Evolutionary conservation across 2,888 invertebrate genomes (phyloP).

Genomic region (Tetragnatha montana): DNA sequence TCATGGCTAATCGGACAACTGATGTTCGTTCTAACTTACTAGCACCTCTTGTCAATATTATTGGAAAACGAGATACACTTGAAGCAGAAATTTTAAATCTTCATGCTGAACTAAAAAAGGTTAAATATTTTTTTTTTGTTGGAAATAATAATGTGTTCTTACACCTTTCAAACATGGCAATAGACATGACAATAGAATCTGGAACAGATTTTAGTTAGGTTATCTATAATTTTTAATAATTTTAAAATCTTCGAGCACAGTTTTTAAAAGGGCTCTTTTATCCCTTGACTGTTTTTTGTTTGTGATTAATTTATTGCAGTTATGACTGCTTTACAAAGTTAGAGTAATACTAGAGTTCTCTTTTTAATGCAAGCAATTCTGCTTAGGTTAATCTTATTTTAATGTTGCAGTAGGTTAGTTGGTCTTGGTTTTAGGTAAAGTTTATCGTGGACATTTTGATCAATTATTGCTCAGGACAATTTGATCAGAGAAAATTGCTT

Average conservation of each 20-base stretch:
- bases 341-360: no score
- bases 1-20: conserved; percentile 18
- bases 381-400: no score
- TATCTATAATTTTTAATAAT: background rate
- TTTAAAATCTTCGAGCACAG: background rate
- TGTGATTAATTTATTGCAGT: no score
- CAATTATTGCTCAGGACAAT: no score
- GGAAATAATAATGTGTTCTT: no score
- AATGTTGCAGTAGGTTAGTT: no score
- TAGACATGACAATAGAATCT: background rate
- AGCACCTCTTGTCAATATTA: conserved; percentile 34
- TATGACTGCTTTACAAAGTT: no score
- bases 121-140: background rate
- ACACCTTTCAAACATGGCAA: no score
- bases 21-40: conserved; percentile 29
- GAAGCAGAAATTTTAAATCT: conserved; percentile 63
- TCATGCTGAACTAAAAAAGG: conserved; percentile 46
- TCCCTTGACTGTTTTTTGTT: background rate
- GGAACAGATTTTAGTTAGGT: background rate
- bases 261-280: background rate
- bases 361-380: no score
- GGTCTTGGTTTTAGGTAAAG: no score
- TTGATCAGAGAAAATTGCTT: no score
- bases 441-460: no score
- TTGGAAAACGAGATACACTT: conserved; percentile 46